Percentiles rank a stretch among this genome's conserved stretches.
Evolutionary conservation across 2,888 invertebrate species (phyloP).

Genomic region (Pyrochroa serraticornis): DNA sequence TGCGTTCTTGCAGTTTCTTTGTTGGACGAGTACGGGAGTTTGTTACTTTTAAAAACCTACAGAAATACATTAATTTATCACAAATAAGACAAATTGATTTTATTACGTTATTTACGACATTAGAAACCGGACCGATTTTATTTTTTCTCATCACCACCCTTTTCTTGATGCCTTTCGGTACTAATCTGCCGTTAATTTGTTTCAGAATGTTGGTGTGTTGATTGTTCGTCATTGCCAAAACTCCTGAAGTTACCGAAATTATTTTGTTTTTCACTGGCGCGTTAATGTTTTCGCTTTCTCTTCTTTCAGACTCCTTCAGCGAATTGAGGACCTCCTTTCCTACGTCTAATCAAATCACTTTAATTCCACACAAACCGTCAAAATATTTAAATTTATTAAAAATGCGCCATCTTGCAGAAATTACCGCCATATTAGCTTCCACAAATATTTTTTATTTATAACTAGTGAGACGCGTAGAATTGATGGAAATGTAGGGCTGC

Average conservation of each 20-base stretch:
- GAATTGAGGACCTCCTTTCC: slow-evolving; percentile 76
- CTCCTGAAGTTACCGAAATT: slow-evolving; percentile 62
- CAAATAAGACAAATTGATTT: slow-evolving; percentile 9
- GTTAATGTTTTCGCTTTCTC: slow-evolving; percentile 4
- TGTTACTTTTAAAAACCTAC: not conserved
- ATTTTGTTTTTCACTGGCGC: slow-evolving; percentile 53
- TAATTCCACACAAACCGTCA: too few relatives aligned
- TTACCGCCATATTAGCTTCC: too few relatives aligned
- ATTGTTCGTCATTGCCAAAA: slow-evolving; percentile 54
- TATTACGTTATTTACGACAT: slow-evolving; percentile 36
- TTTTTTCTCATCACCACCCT: slow-evolving; percentile 55
- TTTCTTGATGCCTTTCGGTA: slow-evolving; percentile 42
- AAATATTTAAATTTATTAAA: too few relatives aligned
- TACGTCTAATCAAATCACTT: slow-evolving; percentile 66
- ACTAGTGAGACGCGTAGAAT: too few relatives aligned
- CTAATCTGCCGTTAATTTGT: slow-evolving; percentile 42
- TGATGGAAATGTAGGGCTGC: too few relatives aligned
- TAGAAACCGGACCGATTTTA: slow-evolving; percentile 46
- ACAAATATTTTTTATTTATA: too few relatives aligned
- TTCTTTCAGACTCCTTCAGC: slow-evolving; percentile 53
- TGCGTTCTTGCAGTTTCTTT: not conserved
- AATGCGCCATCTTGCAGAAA: too few relatives aligned
- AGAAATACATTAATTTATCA: not conserved
- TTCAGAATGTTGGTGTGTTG: slow-evolving; percentile 35
- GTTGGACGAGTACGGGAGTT: not conserved